Base-by-base conservation (phyloP, 2,113 vertebrate species). In the Lasiurus cinereus region DNA sequence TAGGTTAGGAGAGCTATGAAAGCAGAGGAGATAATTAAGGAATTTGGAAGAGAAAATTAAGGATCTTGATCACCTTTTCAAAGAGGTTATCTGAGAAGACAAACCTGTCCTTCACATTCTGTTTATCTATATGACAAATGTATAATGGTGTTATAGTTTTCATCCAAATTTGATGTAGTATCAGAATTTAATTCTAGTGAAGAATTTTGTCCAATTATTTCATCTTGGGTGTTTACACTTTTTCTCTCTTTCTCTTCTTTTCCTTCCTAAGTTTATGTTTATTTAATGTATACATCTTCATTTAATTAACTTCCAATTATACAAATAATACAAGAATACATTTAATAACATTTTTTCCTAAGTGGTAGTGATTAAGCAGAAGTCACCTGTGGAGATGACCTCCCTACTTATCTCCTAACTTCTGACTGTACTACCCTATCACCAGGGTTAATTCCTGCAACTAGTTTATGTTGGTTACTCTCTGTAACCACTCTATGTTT, bases 31-130 rank as follows among this genome's bases (percentile, higher is more conserved):
- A 8, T 80, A 94, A 86, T 96, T 83, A 84, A 77, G 43, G 8
- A 90, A 94, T 24, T 72, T 36, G 43, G 36, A 88, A 85, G 64
- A 78, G 76, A 91, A 56, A 84, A 76, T 76, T 46, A 88, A 89
- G 16, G 29, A 91, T 74, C 18, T 24, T 72, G 13, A 77, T 69
- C 4, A 90, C 48, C 33, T 87, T n/a, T 78, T 21, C 24, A 90
- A 64, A 78, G 36, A 92, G 39, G 24, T 83, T 83, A 72, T 91
- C 62, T 96, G 80, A 50, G 64, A 88, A 94, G 62, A 66, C 0
- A 92, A 76, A 43, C 39, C 10, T 78, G 9, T 52, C 22, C 95
- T 86, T 91, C 73, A 72, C 78, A 69, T 73, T 86, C 12, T 46
- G 19, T 69, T 78, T 78, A 66, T 67, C 14, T 73, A 7, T 24